Conservation (phyloP, 2,797 vertebrate species). For the Masticophis lateralis region DNA sequence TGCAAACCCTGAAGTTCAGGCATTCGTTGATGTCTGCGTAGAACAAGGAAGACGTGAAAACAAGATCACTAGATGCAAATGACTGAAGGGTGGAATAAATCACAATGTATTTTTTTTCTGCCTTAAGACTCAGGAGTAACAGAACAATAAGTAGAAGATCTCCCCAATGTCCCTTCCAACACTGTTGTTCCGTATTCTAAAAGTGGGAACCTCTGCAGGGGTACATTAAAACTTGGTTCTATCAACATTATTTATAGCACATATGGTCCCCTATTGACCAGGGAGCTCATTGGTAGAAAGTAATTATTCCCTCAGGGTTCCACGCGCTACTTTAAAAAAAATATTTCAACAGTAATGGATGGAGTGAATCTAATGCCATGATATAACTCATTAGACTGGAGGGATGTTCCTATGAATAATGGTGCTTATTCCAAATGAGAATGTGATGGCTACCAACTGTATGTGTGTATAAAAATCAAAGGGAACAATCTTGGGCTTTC, state of each 20-base stretch:
- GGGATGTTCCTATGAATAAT: not conserved
- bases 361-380: too few species aligned
- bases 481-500: too few species aligned
- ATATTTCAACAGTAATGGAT: not conserved
- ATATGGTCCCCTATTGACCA: not conserved
- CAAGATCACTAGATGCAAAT: not conserved
- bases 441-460: not conserved
- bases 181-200: not conserved
- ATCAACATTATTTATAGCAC: not conserved
- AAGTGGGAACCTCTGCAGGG: not conserved
- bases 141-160: not conserved
- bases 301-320: not conserved
- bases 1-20: slow-evolving; percentile 85
- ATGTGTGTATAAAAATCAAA: not conserved
- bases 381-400: not conserved
- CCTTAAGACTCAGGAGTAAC: not conserved
- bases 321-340: not conserved
- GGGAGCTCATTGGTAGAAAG: not conserved
- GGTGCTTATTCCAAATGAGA: not conserved
- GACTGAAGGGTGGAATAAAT: not conserved
- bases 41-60: accelerated
- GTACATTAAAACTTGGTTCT: not conserved
- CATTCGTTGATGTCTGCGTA: slow-evolving; percentile 89
- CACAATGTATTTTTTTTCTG: not conserved
- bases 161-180: not conserved